phyloP scores from a whole-genome alignment of 2,113 vertebrate genomes.

The Nothoprocta perdicaria region DNA sequence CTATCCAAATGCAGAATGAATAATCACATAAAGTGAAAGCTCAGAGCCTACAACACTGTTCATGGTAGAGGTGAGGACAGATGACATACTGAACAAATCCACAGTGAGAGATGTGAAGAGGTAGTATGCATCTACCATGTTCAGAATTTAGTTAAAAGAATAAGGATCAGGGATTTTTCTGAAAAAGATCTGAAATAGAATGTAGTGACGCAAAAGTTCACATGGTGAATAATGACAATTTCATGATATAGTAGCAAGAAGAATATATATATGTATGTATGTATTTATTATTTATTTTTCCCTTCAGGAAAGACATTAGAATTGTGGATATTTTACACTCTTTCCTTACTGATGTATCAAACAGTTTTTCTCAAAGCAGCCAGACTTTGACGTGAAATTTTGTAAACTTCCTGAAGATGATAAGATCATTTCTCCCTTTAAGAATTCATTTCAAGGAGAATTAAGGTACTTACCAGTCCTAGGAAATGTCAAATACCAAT shows the following conservation, averaged over 20 bases:
- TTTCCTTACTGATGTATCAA: not conserved
- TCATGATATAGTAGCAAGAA: not conserved
- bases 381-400: not conserved
- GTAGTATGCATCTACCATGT: not conserved
- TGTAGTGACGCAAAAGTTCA: not conserved
- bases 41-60: accelerated
- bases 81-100: not conserved
- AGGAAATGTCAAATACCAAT: not conserved
- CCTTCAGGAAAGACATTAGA: not conserved
- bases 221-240: not conserved
- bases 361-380: not conserved
- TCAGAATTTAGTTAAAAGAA: not conserved
- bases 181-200: not conserved
- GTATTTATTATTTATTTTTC: too few species aligned
- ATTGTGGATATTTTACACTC: not conserved
- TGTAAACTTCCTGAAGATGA: not conserved
- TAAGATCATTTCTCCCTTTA: not conserved
- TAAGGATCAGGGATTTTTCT: not conserved
- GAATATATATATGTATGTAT: not conserved
- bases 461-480: not conserved
- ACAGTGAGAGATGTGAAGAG: not conserved
- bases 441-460: not conserved
- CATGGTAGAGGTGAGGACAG: not conserved
- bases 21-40: not conserved
- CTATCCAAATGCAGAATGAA: not conserved